phyloP scores from a whole-genome alignment of 1,140 invertebrate genomes.

The Diuraphis noxia region DNA sequence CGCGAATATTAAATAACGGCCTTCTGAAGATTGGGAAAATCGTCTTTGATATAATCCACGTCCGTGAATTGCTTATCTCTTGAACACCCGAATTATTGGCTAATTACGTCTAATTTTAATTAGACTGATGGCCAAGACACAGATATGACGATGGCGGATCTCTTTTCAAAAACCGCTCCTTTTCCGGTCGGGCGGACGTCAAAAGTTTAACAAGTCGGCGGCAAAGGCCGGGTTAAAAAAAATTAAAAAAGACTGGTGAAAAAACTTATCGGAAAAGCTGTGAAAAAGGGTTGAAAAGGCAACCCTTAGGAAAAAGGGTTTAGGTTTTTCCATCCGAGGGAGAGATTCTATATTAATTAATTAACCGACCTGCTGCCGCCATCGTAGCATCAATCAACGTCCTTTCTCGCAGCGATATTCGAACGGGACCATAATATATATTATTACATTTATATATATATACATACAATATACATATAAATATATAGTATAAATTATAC shows the following conservation, averaged over 20 bases:
- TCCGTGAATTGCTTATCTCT: constrained; percentile 27
- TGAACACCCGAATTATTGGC: constrained; percentile 37
- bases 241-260: background rate
- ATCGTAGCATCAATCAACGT: constrained; percentile 49
- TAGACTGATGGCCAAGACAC: constrained; percentile 41
- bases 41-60: constrained; percentile 29
- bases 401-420: constrained; percentile 39
- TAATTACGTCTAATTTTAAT: constrained; percentile 46
- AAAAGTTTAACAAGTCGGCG: constrained; percentile 33
- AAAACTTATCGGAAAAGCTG: constrained; percentile 53
- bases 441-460: background rate
- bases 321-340: constrained; percentile 25
- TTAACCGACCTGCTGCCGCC: constrained; percentile 40
- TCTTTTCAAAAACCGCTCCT: constrained; percentile 44
- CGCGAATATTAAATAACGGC: background rate
- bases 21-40: constrained; percentile 22
- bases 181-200: constrained; percentile 51
- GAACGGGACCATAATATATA: background rate
- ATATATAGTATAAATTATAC: background rate
- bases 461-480: background rate
- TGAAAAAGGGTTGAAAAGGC: constrained; percentile 52
- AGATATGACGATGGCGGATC: constrained; percentile 14
- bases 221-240: background rate
- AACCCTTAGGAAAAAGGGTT: constrained; percentile 45
- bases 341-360: constrained; percentile 51